Evolutionary conservation across 2,797 vertebrate genomes (phyloP).

Genomic region (Amazonetta brasiliensis): DNA sequence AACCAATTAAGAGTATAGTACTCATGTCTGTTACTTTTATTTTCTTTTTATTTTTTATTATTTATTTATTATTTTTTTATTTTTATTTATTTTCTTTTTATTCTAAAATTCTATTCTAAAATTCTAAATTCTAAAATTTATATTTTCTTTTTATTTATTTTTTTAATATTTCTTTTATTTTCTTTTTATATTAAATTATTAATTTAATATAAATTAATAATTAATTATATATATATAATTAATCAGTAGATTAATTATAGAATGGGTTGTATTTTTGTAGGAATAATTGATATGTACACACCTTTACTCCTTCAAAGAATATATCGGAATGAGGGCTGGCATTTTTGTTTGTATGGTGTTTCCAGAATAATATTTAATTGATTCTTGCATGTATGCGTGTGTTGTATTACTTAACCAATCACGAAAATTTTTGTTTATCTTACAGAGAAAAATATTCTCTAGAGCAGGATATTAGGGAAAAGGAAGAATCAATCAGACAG

Average conservation of each 20-base stretch:
- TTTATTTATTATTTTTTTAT: no score
- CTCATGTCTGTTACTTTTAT: neutral
- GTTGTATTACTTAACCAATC: neutral
- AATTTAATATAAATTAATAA: no score
- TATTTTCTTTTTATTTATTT: no score
- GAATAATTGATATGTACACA: neutral
- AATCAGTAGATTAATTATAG: neutral
- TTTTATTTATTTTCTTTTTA: no score
- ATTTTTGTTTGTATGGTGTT: neutral
- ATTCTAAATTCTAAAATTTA: no score
- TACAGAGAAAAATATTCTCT: constrained; percentile 93
- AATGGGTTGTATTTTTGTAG: neutral
- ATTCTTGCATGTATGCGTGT: fast-evolving
- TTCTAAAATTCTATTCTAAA: no score
- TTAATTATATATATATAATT: no score
- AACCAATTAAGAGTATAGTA: neutral
- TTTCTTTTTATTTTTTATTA: neutral
- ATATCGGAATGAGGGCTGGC: neutral
- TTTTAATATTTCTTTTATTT: no score
- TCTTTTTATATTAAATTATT: no score
- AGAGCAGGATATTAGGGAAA: constrained; percentile 96
- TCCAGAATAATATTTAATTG: neutral
- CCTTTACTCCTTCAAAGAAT: neutral
- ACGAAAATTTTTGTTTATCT: neutral
- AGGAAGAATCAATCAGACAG: constrained; percentile 93